These are phyloP conservation scores for Rhinoraja longicauda DNA, from an alignment of 2,797 vertebrate genomes.

Conservation along the genomic window DNA sequence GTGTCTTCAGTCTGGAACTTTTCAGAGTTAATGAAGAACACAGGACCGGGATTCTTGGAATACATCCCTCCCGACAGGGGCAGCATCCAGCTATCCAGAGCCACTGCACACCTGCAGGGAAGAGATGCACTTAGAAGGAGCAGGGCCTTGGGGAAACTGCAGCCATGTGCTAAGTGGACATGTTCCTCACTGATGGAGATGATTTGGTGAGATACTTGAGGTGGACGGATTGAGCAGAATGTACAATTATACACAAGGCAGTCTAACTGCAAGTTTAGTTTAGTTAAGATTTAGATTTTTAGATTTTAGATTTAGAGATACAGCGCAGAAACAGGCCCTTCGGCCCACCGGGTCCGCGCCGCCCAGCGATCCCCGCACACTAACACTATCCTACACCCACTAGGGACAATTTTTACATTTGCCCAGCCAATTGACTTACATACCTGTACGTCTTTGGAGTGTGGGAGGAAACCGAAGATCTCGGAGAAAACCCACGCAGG, in stretches of 20 bases:
- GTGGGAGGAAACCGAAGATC: too few species aligned
- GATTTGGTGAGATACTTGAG: background rate
- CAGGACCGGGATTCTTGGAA: conserved; percentile 51
- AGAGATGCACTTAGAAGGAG: background rate
- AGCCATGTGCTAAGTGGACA: too few species aligned
- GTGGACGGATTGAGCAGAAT: background rate
- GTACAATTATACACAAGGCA: background rate
- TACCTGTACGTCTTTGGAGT: too few species aligned
- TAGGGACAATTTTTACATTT: too few species aligned
- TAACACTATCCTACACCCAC: too few species aligned
- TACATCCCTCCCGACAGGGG: conserved; percentile 59
- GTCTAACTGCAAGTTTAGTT: background rate
- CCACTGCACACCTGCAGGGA: conserved; percentile 58
- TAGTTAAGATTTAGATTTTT: too few species aligned
- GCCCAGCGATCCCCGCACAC: too few species aligned
- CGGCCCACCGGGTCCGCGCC: too few species aligned
- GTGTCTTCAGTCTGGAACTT: conserved; percentile 59
- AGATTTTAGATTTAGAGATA: too few species aligned
- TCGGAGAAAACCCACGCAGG: too few species aligned
- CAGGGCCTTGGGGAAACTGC: background rate
- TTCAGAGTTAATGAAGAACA: conserved; percentile 63
- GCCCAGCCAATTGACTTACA: too few species aligned
- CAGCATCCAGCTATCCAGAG: conserved; percentile 66
- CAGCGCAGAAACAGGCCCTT: too few species aligned
- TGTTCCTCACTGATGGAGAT: background rate